Conservation (phyloP, 2,888 invertebrate genomes). For the Epinotia demarniana region DNA sequence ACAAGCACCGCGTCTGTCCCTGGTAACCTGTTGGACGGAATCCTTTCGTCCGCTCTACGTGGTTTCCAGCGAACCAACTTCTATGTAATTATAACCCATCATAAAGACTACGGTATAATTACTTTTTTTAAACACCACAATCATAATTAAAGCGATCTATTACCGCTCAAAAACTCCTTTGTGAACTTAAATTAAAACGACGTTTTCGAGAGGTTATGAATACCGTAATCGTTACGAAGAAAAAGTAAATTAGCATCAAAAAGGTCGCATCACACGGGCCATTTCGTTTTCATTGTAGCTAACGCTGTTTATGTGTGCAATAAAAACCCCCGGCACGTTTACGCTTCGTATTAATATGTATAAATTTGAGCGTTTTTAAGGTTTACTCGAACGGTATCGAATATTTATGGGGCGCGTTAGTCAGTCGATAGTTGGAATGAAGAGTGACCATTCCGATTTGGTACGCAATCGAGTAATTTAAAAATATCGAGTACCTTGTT, state of each 20-base stretch:
- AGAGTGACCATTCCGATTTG: not conserved
- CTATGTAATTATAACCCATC: too few species aligned
- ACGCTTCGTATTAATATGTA: conserved; percentile 69
- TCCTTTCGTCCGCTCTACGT: too few species aligned
- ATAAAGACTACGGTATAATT: not conserved
- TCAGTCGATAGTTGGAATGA: conserved; percentile 7
- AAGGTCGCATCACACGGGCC: conserved; percentile 63
- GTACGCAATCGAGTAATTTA: not conserved
- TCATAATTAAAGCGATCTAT: conserved; percentile 37
- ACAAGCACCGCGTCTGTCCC: too few species aligned
- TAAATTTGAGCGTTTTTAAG: conserved; percentile 65
- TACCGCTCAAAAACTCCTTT: conserved; percentile 35
- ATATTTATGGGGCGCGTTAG: not conserved
- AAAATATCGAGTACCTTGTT: too few species aligned
- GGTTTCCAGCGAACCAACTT: too few species aligned
- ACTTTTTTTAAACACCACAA: conserved; percentile 27
- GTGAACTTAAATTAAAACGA: conserved; percentile 41
- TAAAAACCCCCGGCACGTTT: conserved; percentile 68
- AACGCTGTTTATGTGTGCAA: conserved; percentile 64
- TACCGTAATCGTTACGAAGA: conserved; percentile 45
- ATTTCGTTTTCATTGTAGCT: conserved; percentile 69
- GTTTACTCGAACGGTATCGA: conserved; percentile 43
- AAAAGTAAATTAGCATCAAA: conserved; percentile 64
- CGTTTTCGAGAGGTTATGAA: conserved; percentile 43
- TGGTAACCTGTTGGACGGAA: too few species aligned